These are phyloP conservation scores for Troides oblongomaculatus DNA, from an alignment of 2,888 invertebrate species.

Conservation along the genomic window DNA sequence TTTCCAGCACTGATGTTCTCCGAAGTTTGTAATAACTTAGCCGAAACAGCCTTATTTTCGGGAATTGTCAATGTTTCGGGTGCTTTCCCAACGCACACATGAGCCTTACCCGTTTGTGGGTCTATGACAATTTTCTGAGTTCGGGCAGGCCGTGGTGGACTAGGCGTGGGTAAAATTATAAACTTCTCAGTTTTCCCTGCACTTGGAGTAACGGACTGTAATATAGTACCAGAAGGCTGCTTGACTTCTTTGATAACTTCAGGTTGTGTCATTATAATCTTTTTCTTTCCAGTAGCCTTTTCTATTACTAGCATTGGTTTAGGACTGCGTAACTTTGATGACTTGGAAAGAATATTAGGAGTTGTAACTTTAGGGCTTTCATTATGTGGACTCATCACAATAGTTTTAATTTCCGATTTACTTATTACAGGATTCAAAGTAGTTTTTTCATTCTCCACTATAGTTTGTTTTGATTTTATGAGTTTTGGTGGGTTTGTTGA, in stretches of 20 bases:
- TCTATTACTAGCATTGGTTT: slow-evolving; percentile 74
- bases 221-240: slow-evolving; percentile 44
- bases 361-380: slow-evolving; percentile 62
- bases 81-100: slow-evolving; percentile 62
- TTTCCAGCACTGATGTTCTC: slow-evolving; percentile 64
- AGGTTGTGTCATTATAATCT: slow-evolving; percentile 69
- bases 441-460: slow-evolving; percentile 58
- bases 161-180: slow-evolving; percentile 65
- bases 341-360: slow-evolving; percentile 76
- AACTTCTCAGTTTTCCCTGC: slow-evolving; percentile 65
- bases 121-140: slow-evolving; percentile 74
- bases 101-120: slow-evolving; percentile 72
- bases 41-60: slow-evolving; percentile 64
- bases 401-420: slow-evolving; percentile 65
- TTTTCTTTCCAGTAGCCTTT: slow-evolving; percentile 72
- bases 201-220: slow-evolving; percentile 54
- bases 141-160: slow-evolving; percentile 57
- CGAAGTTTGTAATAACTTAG: slow-evolving; percentile 61
- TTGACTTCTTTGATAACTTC: slow-evolving; percentile 63
- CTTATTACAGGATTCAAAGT: slow-evolving; percentile 46
- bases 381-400: slow-evolving; percentile 59
- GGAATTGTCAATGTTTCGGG: slow-evolving; percentile 46
- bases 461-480: slow-evolving; percentile 54
- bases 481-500: slow-evolving; percentile 55
- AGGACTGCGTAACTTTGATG: slow-evolving; percentile 66